phyloP scores from a whole-genome alignment of 2,797 vertebrate genomes.

The Enteromius anoplus region DNA sequence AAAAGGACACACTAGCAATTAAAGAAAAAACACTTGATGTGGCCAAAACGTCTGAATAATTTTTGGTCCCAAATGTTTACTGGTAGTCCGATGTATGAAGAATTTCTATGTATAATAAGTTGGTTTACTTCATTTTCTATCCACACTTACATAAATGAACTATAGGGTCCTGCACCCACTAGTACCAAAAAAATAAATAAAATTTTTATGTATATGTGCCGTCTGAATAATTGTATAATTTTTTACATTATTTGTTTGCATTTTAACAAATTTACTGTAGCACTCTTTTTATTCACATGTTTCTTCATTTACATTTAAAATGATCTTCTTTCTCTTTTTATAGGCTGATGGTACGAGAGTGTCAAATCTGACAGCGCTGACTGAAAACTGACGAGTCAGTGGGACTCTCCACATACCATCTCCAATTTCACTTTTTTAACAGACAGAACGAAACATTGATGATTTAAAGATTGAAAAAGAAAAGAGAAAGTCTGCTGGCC shows the following conservation, averaged over 20 bases:
- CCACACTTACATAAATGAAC: neutral
- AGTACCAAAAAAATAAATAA: too few relatives aligned
- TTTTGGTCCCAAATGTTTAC: too few relatives aligned
- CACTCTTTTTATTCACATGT: neutral
- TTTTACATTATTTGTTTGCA: neutral
- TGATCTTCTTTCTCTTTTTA: neutral
- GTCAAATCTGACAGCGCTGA: slow-evolving; percentile 55
- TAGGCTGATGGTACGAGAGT: neutral
- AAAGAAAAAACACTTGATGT: neutral
- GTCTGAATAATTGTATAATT: neutral
- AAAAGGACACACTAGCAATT: neutral
- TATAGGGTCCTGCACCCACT: neutral
- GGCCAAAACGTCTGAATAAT: neutral
- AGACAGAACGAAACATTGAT: neutral
- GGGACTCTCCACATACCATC: slow-evolving; percentile 70
- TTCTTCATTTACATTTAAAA: neutral
- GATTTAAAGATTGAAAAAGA: neutral
- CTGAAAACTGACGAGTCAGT: slow-evolving; percentile 65
- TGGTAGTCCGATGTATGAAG: too few relatives aligned
- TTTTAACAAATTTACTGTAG: neutral
- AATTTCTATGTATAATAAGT: too few relatives aligned
- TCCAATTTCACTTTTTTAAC: slow-evolving; percentile 45
- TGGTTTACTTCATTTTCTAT: neutral
- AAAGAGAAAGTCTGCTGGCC: slow-evolving; percentile 25
- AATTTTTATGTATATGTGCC: too few relatives aligned